A percentile compares a stretch with the other conserved stretches of the same genome.
Conservation (phyloP, 2,113 vertebrate species). For the Notarius quadriscutis region DNA sequence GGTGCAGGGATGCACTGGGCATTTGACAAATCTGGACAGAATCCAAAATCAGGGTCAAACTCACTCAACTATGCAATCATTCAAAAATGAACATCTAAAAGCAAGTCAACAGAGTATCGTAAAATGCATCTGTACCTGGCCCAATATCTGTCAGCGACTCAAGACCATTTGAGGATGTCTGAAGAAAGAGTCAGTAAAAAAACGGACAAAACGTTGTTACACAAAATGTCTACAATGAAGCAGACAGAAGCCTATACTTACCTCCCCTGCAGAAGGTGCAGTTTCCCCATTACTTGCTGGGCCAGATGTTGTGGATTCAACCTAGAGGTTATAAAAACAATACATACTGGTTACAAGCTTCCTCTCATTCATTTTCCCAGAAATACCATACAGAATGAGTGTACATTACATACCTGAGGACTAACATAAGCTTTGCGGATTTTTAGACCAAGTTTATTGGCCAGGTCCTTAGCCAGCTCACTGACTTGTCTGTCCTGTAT, state of each 20-base stretch:
- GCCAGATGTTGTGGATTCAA: conserved; percentile 64
- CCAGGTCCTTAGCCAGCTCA: conserved; percentile 92
- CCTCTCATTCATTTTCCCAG: neutral
- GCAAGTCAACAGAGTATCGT: neutral
- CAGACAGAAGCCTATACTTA: conserved; percentile 38
- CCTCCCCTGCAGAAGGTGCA: conserved; percentile 72
- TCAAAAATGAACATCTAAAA: neutral
- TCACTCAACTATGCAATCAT: too few relatives aligned
- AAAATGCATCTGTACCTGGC: conserved; percentile 75
- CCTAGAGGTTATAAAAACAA: conserved; percentile 36
- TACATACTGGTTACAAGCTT: neutral
- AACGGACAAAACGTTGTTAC: neutral
- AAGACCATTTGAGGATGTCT: conserved; percentile 86
- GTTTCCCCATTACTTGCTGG: conserved; percentile 68
- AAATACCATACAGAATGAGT: neutral
- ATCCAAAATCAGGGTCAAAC: neutral
- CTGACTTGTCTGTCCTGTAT: conserved; percentile 89
- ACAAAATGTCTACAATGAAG: neutral
- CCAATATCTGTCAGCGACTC: conserved; percentile 91
- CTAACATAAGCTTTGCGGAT: conserved; percentile 95
- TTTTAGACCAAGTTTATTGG: conserved; percentile 90
- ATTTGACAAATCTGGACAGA: conserved; percentile 62
- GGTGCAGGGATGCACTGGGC: conserved; percentile 82
- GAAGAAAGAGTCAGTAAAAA: conserved; percentile 18
- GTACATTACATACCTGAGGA: conserved; percentile 77